Evolutionary conservation across 2,888 invertebrate genomes (phyloP).

Genomic region (Eristalis tenax): DNA sequence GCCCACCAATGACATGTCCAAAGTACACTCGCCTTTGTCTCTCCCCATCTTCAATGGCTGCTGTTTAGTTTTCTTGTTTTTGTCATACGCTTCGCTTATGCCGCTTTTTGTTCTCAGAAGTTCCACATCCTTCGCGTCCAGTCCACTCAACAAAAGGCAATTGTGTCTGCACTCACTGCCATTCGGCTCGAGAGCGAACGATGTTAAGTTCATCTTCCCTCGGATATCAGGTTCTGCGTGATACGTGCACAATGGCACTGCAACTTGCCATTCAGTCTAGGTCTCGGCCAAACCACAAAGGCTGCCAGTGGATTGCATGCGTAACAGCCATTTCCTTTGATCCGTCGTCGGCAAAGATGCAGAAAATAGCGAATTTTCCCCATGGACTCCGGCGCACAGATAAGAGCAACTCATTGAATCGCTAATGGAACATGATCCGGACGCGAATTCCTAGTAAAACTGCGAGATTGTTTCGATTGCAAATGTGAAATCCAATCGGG

Average conservation of each 20-base stretch:
- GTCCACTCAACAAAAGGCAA: slow-evolving; percentile 13
- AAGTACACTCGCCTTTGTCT: background rate
- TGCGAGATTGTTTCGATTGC: background rate
- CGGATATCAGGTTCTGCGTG: slow-evolving; percentile 53
- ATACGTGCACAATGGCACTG: slow-evolving; percentile 27
- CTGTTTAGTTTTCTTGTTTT: background rate
- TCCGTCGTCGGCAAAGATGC: slow-evolving; percentile 48
- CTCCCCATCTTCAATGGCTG: background rate
- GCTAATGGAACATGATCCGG: slow-evolving; percentile 37
- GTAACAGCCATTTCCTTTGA: slow-evolving; percentile 54
- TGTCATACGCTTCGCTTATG: background rate
- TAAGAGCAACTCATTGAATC: slow-evolving; percentile 41
- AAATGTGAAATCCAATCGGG: slow-evolving; percentile 33
- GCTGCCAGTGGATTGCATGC: slow-evolving; percentile 43
- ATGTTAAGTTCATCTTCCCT: slow-evolving; percentile 56
- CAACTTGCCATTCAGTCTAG: slow-evolving; percentile 37
- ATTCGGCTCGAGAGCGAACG: slow-evolving; percentile 16
- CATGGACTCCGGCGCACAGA: slow-evolving; percentile 38
- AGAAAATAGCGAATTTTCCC: slow-evolving; percentile 51
- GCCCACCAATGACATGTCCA: background rate
- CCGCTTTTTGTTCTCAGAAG: background rate
- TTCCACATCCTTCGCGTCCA: slow-evolving; percentile 11
- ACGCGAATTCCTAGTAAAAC: background rate
- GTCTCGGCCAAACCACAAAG: slow-evolving; percentile 49
- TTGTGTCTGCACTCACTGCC: slow-evolving; percentile 37